These are phyloP conservation scores for Drosophila putrida DNA, from an alignment of 2,888 invertebrate genomes.

Conservation along the genomic window DNA sequence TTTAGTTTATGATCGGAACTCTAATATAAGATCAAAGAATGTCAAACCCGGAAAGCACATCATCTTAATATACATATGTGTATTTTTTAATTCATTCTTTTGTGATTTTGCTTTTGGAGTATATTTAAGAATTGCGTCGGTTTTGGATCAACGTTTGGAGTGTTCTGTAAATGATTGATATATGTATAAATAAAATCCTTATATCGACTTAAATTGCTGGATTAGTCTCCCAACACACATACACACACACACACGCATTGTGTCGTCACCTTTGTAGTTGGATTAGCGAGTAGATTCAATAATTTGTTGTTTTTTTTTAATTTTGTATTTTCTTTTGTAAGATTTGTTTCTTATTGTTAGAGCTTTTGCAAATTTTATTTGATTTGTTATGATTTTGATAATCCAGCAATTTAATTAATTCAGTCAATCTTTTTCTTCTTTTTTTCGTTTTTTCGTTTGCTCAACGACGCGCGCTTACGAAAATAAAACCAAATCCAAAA, in stretches of 20 bases:
- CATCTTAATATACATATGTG: background rate
- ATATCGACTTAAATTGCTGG: constrained; percentile 73
- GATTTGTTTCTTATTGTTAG: constrained; percentile 41
- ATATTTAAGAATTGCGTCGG: constrained; percentile 36
- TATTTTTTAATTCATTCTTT: constrained; percentile 15
- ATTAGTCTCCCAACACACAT: constrained; percentile 47
- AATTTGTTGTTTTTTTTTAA: constrained; percentile 1
- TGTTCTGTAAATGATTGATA: constrained; percentile 68
- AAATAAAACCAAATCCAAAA: constrained; percentile 29
- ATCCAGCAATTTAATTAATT: constrained; percentile 85
- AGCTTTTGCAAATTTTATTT: constrained; percentile 46
- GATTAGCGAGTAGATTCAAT: constrained; percentile 15
- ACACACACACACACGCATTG: constrained; percentile 50
- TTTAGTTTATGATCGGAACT: background rate
- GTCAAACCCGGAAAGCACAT: background rate
- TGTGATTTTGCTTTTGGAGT: background rate
- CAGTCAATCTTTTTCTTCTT: constrained; percentile 71
- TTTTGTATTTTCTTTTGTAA: constrained; percentile 6
- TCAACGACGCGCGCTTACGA: constrained; percentile 55
- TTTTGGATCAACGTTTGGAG: constrained; percentile 39
- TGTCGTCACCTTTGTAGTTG: constrained; percentile 68
- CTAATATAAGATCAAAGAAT: background rate
- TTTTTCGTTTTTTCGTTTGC: constrained; percentile 78
- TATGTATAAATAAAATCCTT: constrained; percentile 17
- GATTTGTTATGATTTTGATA: constrained; percentile 57